These are phyloP conservation scores for Lypha dubia DNA, from an alignment of 2,888 invertebrate species.

Conservation along the genomic window DNA sequence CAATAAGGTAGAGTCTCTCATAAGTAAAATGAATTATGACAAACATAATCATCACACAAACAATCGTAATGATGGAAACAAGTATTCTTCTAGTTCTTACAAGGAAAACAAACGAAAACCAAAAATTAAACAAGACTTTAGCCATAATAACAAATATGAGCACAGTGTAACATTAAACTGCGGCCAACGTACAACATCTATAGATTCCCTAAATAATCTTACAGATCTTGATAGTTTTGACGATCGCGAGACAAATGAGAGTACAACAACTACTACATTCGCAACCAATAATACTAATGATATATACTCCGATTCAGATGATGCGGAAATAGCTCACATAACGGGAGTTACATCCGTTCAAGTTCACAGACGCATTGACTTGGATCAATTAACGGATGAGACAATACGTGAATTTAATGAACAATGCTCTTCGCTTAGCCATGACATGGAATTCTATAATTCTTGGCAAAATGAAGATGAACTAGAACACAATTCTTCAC, in stretches of 20 bases:
- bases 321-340: constrained; percentile 86
- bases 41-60: constrained; percentile 74
- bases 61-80: constrained; percentile 20
- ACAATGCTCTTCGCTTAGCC: constrained; percentile 81
- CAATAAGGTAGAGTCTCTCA: constrained; percentile 81
- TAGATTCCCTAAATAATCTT: constrained; percentile 88
- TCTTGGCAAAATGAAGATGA: constrained; percentile 82
- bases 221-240: constrained; percentile 85
- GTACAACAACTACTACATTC: constrained; percentile 73
- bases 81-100: constrained; percentile 15
- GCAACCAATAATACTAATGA: constrained; percentile 81
- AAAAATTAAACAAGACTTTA: constrained; percentile 28
- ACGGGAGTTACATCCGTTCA: constrained; percentile 82
- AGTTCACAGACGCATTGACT: constrained; percentile 80
- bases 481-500: constrained; percentile 72
- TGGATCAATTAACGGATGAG: constrained; percentile 81
- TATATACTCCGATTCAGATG: constrained; percentile 86
- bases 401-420: constrained; percentile 81
- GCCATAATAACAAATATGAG: constrained; percentile 19
- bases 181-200: constrained; percentile 83
- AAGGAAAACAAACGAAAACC: constrained; percentile 45
- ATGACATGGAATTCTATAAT: constrained; percentile 78
- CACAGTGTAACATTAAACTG: neutral
- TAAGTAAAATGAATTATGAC: constrained; percentile 80
- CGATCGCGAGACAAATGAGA: constrained; percentile 81